Percentiles rank a stretch among this genome's conserved stretches.
Evolutionary conservation across 2,797 vertebrate species (phyloP).

Genomic region (Podarcis lilfordi): DNA sequence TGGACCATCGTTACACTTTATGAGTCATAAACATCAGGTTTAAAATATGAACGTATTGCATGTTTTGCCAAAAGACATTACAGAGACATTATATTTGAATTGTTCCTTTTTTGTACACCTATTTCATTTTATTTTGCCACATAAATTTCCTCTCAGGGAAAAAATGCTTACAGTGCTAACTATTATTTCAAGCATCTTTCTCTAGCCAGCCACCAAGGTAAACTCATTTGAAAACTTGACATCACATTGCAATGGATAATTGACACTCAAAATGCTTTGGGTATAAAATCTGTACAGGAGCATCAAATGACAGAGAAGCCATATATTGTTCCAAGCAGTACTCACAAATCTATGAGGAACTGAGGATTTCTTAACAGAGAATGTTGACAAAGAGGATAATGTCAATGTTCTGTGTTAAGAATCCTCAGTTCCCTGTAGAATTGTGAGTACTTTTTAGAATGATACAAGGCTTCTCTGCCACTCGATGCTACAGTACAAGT

Average conservation of each 20-base stretch:
- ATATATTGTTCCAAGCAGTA: neutral
- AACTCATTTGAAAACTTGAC: conserved; percentile 7
- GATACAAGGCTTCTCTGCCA: neutral
- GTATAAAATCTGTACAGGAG: neutral
- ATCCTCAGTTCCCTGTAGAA: neutral
- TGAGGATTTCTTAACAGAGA: neutral
- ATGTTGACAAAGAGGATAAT: neutral
- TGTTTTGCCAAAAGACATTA: conserved; percentile 3
- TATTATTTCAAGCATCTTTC: conserved; percentile 8
- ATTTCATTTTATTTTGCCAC: conserved; percentile 31
- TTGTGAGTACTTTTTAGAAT: neutral
- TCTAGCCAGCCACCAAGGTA: neutral
- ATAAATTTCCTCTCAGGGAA: neutral
- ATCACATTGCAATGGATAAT: neutral
- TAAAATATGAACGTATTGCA: conserved; percentile 23
- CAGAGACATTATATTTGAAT: conserved; percentile 23
- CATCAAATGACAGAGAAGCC: neutral
- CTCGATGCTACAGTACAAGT: neutral
- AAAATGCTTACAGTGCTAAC: neutral
- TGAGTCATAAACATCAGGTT: conserved; percentile 36
- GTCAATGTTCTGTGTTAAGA: neutral
- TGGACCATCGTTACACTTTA: conserved; percentile 29
- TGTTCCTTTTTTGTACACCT: conserved; percentile 17
- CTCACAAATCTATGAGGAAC: neutral
- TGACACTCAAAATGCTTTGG: neutral